phyloP scores from a whole-genome alignment of 2,113 vertebrate genomes.

The Scalopus aquaticus region DNA sequence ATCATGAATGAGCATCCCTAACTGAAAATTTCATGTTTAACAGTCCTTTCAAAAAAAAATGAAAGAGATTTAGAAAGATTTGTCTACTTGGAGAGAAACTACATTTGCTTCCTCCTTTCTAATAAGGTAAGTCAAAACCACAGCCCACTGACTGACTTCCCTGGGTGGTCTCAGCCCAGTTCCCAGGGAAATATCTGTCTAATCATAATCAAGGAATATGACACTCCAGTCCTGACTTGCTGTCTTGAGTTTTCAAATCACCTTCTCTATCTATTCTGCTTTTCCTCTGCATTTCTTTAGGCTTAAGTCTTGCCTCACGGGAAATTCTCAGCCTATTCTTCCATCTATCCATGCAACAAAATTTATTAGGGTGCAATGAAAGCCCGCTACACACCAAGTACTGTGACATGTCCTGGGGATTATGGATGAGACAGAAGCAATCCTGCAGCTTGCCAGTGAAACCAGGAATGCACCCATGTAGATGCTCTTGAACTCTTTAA shows the following conservation, averaged over 20 bases:
- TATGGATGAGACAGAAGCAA: neutral
- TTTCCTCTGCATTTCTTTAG: neutral
- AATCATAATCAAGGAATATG: neutral
- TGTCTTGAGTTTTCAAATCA: neutral
- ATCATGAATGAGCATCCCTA: neutral
- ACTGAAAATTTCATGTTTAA: neutral
- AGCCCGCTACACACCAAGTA: neutral
- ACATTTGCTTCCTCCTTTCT: neutral
- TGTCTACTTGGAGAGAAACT: neutral
- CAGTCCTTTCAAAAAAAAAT: neutral
- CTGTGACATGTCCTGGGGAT: neutral
- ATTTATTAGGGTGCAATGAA: neutral
- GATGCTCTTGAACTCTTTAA: neutral
- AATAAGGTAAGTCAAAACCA: neutral
- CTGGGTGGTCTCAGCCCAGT: too few species aligned
- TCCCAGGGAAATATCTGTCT: neutral
- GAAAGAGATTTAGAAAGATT: neutral
- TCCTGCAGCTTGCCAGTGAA: neutral
- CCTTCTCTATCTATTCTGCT: neutral
- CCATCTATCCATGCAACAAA: conserved; percentile 1
- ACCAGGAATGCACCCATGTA: neutral
- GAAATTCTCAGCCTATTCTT: neutral
- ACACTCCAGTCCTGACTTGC: neutral
- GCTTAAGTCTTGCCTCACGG: neutral
- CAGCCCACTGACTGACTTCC: neutral